phyloP scores from a whole-genome alignment of 2,797 vertebrate genomes.

The Ctenopoma kingsleyae region DNA sequence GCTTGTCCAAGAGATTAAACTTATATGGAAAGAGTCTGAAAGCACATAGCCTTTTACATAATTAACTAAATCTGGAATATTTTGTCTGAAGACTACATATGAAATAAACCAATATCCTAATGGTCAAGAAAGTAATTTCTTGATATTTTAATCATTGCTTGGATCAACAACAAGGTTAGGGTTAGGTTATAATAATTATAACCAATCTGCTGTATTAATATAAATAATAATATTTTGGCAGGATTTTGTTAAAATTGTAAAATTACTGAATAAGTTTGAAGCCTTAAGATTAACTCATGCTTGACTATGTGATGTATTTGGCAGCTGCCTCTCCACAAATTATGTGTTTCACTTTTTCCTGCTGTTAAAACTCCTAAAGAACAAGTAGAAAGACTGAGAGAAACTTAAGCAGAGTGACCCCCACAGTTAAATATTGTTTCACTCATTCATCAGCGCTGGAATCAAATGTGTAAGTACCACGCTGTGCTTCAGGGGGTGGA shows the following conservation, averaged over 20 bases:
- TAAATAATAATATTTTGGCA: background rate
- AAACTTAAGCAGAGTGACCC: background rate
- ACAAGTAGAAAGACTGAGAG: background rate
- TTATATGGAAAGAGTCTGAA: background rate
- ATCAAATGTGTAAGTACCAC: constrained; percentile 10
- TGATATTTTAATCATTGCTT: background rate
- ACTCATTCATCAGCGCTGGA: background rate
- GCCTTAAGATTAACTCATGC: background rate
- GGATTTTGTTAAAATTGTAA: background rate
- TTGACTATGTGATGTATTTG: no score
- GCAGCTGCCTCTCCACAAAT: no score
- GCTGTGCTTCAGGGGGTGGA: constrained; percentile 6
- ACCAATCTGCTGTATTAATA: background rate
- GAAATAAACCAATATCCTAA: background rate
- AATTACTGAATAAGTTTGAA: background rate
- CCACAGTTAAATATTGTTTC: background rate
- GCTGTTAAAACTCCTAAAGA: background rate
- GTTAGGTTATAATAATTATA: background rate
- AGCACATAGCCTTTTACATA: background rate
- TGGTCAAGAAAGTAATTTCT: background rate
- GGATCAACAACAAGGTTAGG: background rate
- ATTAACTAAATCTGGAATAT: background rate
- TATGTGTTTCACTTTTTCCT: background rate
- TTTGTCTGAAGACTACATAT: background rate
- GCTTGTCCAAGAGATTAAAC: background rate